These are phyloP conservation scores for Tupaia tana DNA, from an alignment of 2,113 vertebrate species.

Conservation along the genomic window DNA sequence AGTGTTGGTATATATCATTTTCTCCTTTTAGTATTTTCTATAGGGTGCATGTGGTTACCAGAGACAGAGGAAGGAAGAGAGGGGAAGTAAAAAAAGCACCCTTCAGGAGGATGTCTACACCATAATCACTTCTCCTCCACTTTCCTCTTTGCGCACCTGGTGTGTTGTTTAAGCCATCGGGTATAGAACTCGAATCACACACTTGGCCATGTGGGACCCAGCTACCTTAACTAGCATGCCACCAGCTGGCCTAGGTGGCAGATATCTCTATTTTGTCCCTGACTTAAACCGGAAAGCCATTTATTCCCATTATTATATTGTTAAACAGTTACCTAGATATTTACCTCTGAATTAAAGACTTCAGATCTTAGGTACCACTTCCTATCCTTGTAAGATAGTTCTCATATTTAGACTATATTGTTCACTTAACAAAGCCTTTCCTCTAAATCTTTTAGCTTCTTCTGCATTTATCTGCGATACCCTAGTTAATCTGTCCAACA, in stretches of 20 bases:
- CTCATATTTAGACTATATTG: background rate
- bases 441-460: background rate
- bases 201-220: no score
- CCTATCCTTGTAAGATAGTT: background rate
- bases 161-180: no score
- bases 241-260: background rate
- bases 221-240: no score
- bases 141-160: no score
- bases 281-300: background rate
- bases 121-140: no score
- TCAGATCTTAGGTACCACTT: background rate
- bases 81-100: no score
- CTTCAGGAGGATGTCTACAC: no score
- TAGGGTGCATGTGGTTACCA: no score
- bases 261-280: background rate
- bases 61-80: no score
- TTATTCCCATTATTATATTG: background rate
- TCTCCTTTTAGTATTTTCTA: no score
- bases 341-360: background rate
- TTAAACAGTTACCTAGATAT: background rate
- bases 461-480: background rate
- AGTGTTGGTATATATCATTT: no score
- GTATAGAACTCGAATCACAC: no score
- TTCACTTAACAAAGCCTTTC: background rate
- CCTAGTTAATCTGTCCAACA: slow-evolving; percentile 3